phyloP scores from a whole-genome alignment of 2,797 vertebrate species.

The Artibeus lituratus region DNA sequence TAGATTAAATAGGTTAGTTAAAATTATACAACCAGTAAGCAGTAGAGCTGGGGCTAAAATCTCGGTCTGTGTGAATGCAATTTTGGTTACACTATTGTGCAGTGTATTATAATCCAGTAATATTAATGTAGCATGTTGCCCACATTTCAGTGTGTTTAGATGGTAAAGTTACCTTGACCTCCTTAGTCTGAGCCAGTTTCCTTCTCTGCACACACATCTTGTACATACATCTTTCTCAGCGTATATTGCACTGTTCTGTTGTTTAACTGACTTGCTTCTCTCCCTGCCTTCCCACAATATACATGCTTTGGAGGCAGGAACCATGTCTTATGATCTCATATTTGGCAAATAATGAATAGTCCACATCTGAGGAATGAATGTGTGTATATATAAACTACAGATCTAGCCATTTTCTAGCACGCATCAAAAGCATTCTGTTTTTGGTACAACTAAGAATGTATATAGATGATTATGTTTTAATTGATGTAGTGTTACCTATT shows the following conservation, averaged over 20 bases:
- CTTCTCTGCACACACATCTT: not conserved
- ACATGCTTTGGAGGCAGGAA: not conserved
- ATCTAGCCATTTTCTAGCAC: not conserved
- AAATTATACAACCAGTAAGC: not conserved
- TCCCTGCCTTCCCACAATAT: not conserved
- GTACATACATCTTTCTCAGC: not conserved
- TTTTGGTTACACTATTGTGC: not conserved
- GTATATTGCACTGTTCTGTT: not conserved
- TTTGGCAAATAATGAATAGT: not conserved
- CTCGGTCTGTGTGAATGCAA: not conserved
- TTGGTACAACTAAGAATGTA: not conserved
- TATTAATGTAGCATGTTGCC: not conserved
- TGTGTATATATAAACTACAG: not conserved
- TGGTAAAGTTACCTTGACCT: not conserved
- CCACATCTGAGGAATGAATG: not conserved
- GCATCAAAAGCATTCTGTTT: not conserved
- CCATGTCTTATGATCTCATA: not conserved
- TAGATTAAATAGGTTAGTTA: not conserved
- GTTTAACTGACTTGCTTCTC: not conserved
- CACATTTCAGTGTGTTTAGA: not conserved
- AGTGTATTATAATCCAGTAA: not conserved
- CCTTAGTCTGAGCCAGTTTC: not conserved
- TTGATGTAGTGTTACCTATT: not conserved
- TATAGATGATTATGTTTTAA: not conserved
- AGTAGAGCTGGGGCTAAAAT: not conserved